These are phyloP conservation scores for Masnerella sp. DNA, from an alignment of 2,888 invertebrate species.

Conservation along the genomic window DNA sequence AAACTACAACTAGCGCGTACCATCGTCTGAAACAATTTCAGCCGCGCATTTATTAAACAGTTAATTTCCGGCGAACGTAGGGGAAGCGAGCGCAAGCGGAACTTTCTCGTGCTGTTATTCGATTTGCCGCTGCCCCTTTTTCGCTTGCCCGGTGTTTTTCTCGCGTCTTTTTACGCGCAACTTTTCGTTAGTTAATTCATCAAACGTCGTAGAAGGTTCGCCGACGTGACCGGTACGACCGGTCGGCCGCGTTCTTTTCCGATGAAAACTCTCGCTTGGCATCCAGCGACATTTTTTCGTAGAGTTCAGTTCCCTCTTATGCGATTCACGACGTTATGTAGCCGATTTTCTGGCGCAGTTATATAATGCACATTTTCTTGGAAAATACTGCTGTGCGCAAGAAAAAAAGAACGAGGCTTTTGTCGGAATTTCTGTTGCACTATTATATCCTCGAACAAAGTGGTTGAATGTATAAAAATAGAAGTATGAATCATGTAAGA, in stretches of 20 bases:
- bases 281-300: constrained; percentile 39
- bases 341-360: constrained; percentile 43
- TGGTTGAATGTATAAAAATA: too few species aligned
- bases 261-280: constrained; percentile 66
- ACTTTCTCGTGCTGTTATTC: constrained; percentile 52
- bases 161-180: constrained; percentile 12
- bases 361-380: constrained; percentile 30
- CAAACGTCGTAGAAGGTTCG: constrained; percentile 62
- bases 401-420: not conserved
- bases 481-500: too few species aligned
- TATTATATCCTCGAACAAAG: too few species aligned
- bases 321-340: constrained; percentile 28
- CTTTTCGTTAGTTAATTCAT: constrained; percentile 56
- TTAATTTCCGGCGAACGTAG: constrained; percentile 38
- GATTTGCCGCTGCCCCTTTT: not conserved
- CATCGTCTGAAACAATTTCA: constrained; percentile 4
- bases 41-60: constrained; percentile 18
- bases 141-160: constrained; percentile 10
- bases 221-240: constrained; percentile 62
- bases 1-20: not conserved
- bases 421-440: not conserved
- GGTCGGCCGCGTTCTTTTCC: constrained; percentile 60
- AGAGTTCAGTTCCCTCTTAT: constrained; percentile 39
- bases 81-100: constrained; percentile 26
- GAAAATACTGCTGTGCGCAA: not conserved